Conservation (phyloP, 2,888 invertebrate species). For the Rhagophthalmus giganteus region DNA sequence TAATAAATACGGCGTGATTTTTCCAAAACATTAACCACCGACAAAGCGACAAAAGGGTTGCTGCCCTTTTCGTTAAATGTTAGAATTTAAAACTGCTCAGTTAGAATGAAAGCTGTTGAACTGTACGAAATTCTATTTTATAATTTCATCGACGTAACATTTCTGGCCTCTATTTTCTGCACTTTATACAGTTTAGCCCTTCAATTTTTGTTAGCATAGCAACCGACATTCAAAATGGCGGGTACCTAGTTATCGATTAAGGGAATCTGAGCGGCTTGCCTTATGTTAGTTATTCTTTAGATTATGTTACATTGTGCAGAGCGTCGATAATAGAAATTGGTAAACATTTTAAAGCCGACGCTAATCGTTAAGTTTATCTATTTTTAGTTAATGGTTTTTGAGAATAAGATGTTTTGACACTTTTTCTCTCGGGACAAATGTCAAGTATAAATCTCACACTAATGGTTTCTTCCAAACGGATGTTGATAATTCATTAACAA, state of each 20-base stretch:
- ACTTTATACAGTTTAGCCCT: conserved; percentile 8
- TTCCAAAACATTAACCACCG: conserved; percentile 52
- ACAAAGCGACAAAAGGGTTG: conserved; percentile 53
- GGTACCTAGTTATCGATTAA: conserved; percentile 23
- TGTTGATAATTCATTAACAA: conserved; percentile 40
- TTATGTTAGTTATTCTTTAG: conserved; percentile 1
- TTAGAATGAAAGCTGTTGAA: conserved; percentile 36
- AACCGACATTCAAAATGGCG: conserved; percentile 34
- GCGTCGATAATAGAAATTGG: background rate
- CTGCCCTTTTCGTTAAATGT: conserved; percentile 45
- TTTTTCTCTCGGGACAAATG: conserved; percentile 41
- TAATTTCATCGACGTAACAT: conserved; percentile 18
- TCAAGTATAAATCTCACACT: conserved; percentile 40
- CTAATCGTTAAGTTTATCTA: too few relatives aligned
- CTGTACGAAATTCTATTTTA: conserved; percentile 38
- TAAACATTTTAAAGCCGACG: background rate
- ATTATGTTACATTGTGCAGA: background rate
- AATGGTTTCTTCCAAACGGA: conserved; percentile 38
- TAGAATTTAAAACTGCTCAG: conserved; percentile 37
- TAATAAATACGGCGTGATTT: conserved; percentile 55
- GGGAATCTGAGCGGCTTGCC: background rate
- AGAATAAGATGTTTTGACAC: conserved; percentile 39
- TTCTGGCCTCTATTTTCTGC: conserved; percentile 6
- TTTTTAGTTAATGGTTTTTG: conserved; percentile 28
- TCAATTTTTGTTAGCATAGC: conserved; percentile 32